Evolutionary conservation across 2,888 invertebrate species (phyloP), one percentile per base, ranked within the genome.

Genomic region (Diachrysia chrysitis): DNA sequence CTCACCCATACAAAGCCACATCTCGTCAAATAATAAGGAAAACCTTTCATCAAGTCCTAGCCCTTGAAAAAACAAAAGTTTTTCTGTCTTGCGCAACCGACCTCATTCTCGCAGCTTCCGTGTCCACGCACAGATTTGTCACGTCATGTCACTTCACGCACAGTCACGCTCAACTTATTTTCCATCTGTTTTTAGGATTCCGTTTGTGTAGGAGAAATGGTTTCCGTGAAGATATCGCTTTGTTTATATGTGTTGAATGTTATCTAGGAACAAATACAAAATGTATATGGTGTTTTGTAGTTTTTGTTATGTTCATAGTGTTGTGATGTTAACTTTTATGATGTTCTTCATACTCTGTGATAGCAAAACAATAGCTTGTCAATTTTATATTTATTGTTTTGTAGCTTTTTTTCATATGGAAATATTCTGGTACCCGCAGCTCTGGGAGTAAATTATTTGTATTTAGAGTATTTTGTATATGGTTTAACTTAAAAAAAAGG

Each of bases 161-260:
- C 29, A 62, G 71, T 66, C 80, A 78, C 55, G 70, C 63, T 66
- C 70, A 59, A 71, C 63, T 76, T 78, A 77, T 71, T 77, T 66
- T 54, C 63, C 67, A 59, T 73, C 71, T 77, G 73, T 78, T 79
- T 77, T 42, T 42, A 42, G 42, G 42, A 42, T 42, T 42, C 42
- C 42, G 42, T 42, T 42, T 5, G n/a, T 37, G 37, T 42, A 42
- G 37, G 37, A 37, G 14, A 16, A n/a, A 42, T 42, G n/a, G 42
- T 42, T 42, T 42, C 42, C 42, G 2, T 37, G 42, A n/a, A 42
- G 42, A 6, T 0, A 42, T 42, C 42, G 42, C 42, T 42, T n/a
- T 42, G 42, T 42, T 42, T n/a, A n/a, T 42, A 6, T 42, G n/a
- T n/a, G 42, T 42, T 37, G 16, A 37, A 16, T 3, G 42, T n/a